A percentile compares a stretch with the other conserved stretches of the same genome.
Conservation (phyloP, 2,888 invertebrate genomes). For the Eupithecia vulgata region DNA sequence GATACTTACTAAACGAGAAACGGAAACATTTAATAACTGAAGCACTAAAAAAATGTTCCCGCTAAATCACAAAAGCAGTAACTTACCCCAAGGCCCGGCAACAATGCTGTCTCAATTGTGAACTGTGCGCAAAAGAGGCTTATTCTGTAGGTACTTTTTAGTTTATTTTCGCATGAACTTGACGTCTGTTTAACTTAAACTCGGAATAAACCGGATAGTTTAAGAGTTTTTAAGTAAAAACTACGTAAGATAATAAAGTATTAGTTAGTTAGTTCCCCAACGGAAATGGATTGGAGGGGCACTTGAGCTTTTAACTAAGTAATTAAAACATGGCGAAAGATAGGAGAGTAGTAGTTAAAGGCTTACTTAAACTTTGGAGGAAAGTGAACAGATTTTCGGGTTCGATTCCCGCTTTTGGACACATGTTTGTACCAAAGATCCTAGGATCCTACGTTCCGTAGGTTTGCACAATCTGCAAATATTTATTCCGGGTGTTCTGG, state of each 20-base stretch:
- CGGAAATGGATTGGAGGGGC: slow-evolving; percentile 21
- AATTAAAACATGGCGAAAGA: slow-evolving; percentile 17
- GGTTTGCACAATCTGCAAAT: too few relatives aligned
- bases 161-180: slow-evolving; percentile 50
- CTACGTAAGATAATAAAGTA: slow-evolving; percentile 34
- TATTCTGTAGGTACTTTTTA: slow-evolving; percentile 58
- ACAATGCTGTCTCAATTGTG: slow-evolving; percentile 65
- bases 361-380: neutral
- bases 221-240: slow-evolving; percentile 27
- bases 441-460: too few relatives aligned
- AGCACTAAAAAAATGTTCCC: slow-evolving; percentile 21
- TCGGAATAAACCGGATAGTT: slow-evolving; percentile 38
- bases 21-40: slow-evolving; percentile 29
- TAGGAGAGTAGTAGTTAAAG: neutral
- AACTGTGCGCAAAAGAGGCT: slow-evolving; percentile 62
- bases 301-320: slow-evolving; percentile 26
- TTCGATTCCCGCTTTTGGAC: too few relatives aligned
- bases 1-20: slow-evolving; percentile 11
- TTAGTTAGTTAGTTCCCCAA: slow-evolving; percentile 27
- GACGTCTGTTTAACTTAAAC: slow-evolving; percentile 46
- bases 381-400: neutral
- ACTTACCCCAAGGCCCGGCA: slow-evolving; percentile 56
- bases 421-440: too few relatives aligned
- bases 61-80: slow-evolving; percentile 36
- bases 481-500: too few relatives aligned